Conservation (phyloP, 2,113 vertebrate species). For the Alexandromys fortis region DNA sequence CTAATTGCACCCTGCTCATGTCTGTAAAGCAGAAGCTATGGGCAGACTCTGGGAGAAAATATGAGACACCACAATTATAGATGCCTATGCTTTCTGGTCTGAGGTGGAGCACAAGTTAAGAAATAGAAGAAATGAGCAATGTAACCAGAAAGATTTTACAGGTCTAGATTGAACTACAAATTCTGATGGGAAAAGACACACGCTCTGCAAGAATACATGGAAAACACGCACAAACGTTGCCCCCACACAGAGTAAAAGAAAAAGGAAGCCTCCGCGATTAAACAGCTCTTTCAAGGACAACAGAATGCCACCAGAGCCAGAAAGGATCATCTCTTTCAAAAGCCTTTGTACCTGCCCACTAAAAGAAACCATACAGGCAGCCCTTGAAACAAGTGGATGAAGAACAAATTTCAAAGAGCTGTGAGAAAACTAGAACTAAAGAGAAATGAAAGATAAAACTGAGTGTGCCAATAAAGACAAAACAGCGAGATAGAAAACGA, state of each 20-base stretch:
- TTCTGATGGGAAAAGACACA: background rate
- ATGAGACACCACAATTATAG: background rate
- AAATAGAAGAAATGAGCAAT: background rate
- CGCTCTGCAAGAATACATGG: background rate
- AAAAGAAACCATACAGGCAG: background rate
- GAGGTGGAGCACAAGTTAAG: background rate
- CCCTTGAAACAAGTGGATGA: background rate
- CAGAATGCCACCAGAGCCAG: background rate
- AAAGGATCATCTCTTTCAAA: background rate
- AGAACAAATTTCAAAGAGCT: background rate
- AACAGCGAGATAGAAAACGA: background rate
- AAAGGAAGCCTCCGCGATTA: background rate
- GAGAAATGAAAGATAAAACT: background rate
- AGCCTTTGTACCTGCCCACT: background rate
- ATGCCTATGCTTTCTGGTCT: background rate
- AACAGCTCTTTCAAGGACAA: background rate
- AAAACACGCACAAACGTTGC: background rate
- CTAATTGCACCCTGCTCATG: background rate
- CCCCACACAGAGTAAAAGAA: background rate
- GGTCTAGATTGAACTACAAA: background rate
- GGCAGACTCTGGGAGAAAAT: background rate
- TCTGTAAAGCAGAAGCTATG: conserved; percentile 11
- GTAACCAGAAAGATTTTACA: background rate
- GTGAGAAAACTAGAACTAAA: background rate
- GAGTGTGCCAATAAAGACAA: background rate